These are phyloP conservation scores for Tangara arthus DNA, from an alignment of 2,797 vertebrate species.

Conservation along the genomic window DNA sequence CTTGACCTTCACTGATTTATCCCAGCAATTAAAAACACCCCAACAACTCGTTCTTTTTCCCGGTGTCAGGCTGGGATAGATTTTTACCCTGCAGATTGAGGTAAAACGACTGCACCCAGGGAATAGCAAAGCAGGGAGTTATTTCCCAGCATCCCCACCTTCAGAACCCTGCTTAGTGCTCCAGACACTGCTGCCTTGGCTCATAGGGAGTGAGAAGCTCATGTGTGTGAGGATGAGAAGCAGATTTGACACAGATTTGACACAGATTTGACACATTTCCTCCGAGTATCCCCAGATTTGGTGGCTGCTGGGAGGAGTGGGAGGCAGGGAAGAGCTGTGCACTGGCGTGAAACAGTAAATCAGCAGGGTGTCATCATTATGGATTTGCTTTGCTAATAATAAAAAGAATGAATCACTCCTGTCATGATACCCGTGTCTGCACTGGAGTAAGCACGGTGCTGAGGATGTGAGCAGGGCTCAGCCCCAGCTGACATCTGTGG, in stretches of 20 bases:
- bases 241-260: background rate
- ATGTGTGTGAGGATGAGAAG: background rate
- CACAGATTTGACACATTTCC: background rate
- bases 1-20: background rate
- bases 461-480: background rate
- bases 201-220: background rate
- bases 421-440: background rate
- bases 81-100: background rate
- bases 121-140: background rate
- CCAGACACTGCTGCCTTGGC: background rate
- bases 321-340: background rate
- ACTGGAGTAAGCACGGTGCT: background rate
- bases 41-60: background rate
- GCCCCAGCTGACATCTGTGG: background rate
- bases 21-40: background rate
- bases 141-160: background rate
- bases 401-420: slow-evolving; percentile 15
- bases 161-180: background rate
- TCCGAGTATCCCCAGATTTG: background rate
- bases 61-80: background rate
- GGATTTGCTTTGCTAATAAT: slow-evolving; percentile 28
- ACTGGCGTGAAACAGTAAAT: background rate
- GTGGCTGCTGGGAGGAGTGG: background rate
- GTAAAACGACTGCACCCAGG: background rate
- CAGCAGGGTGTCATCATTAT: background rate